A percentile compares a stretch with the other conserved stretches of the same genome.
phyloP scores from a whole-genome alignment of 2,888 invertebrate species.

The Pristionchus fissidentatus region DNA sequence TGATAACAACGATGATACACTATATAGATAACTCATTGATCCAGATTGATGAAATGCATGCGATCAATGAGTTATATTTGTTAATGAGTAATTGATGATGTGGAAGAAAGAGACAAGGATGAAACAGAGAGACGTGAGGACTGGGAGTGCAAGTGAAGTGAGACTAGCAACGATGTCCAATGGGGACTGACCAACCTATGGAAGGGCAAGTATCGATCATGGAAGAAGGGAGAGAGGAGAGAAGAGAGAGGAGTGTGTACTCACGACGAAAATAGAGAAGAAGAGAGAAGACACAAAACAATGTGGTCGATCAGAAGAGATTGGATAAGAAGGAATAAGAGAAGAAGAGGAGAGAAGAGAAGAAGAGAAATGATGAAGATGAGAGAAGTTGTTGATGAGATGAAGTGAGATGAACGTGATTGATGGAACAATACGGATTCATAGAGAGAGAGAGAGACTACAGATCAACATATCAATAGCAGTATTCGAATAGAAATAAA shows the following conservation, averaged over 20 bases:
- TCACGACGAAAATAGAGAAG: not conserved
- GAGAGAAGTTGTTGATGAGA: not conserved
- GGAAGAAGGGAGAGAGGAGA: conserved; percentile 10
- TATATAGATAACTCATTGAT: too few species aligned
- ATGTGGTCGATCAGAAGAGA: conserved; percentile 13
- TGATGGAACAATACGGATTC: conserved; percentile 17
- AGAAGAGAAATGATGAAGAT: conserved; percentile 12
- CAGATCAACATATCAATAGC: not conserved
- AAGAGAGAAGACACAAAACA: not conserved
- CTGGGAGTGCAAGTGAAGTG: not conserved
- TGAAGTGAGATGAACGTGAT: too few species aligned
- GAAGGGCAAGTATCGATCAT: conserved; percentile 42
- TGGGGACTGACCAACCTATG: not conserved
- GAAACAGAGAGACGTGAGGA: not conserved
- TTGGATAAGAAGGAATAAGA: conserved; percentile 27
- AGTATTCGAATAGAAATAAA: too few species aligned
- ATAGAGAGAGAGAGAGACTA: not conserved
- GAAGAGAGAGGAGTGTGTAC: conserved; percentile 33
- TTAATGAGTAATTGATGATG: too few species aligned
- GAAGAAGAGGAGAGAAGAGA: not conserved
- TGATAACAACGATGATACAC: too few species aligned
- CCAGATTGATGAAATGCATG: too few species aligned
- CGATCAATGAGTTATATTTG: too few species aligned
- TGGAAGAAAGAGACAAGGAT: too few species aligned
- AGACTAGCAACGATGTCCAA: not conserved